Evolutionary conservation across 2,113 vertebrate species (phyloP), one percentile per base, ranked within the genome.

Genomic region (Panthera uncia): DNA sequence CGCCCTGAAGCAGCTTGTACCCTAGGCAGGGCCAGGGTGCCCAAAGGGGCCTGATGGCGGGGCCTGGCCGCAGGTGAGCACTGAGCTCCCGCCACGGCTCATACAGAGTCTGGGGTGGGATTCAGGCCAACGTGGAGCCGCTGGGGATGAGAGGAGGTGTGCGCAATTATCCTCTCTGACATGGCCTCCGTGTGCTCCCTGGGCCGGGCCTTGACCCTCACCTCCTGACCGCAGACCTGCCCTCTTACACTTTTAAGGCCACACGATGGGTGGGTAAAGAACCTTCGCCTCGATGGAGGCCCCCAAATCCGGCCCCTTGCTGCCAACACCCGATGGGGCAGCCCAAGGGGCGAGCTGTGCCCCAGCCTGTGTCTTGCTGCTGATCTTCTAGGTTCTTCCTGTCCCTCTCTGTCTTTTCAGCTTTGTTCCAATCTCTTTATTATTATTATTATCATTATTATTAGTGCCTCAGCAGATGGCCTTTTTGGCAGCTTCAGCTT

Each of bases 391-490:
- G 13, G 41, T 29, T 73, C 61, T 23, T 45, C 19, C 71, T 0
- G 19, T 4, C 66, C 38, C 8, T 21, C 41, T 66, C 63, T 55
- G 23, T 84, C 92, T 98, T 98, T 98, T 27, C 92, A 74, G 81
- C 98, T 97, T 97, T 97, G 97, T 98, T 96, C 65, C 2, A 0
- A 33, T 97, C 97, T 98, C 97, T 98, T 96, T 87, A 95, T 94
- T 93, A 95, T 98, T 87, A 95, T 98, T 89, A 96, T 98, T 95
- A 97, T 93, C 36, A 78, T 97, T 88, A 97, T 98, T 98, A 98
- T 98, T 98, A 98, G 98, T 96, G 98, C 98, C 98, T 99, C 98
- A 98, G 98, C 99, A 99, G 99, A 99, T 99, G 99, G 99, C 99
- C 98, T 98, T 99, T 99, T 99, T 99, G 99, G 99, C 99, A 99